phyloP scores from a whole-genome alignment of 2,797 vertebrate genomes.

The Gymnothorax reevesii region DNA sequence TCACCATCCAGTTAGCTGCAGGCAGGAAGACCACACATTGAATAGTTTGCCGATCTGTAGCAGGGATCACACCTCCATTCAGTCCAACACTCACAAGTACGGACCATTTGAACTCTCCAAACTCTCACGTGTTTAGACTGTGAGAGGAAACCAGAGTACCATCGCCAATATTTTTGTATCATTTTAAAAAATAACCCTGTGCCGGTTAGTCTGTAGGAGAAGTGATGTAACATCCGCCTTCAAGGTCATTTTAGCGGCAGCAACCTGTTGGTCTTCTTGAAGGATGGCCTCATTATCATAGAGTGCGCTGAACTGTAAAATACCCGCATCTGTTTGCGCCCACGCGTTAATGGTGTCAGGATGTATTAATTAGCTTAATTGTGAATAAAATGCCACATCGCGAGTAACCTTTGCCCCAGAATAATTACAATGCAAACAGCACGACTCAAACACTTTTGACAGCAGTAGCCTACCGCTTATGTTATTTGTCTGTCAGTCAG shows the following conservation, averaged over 20 bases:
- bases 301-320: not conserved
- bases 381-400: not conserved
- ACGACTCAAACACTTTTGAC: not conserved
- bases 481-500: not conserved
- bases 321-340: not conserved
- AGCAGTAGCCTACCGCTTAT: not conserved
- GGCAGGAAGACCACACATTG: too few relatives aligned
- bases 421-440: not conserved
- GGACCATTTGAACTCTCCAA: too few relatives aligned
- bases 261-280: not conserved
- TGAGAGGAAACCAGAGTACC: too few relatives aligned
- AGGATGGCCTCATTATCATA: constrained; percentile 10
- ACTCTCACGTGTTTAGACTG: too few relatives aligned
- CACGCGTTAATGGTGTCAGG: not conserved
- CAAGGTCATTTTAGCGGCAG: not conserved
- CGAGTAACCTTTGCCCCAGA: not conserved
- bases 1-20: too few relatives aligned
- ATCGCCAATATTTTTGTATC: too few relatives aligned
- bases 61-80: too few relatives aligned
- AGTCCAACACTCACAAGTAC: too few relatives aligned
- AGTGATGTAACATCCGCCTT: not conserved
- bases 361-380: constrained; percentile 6
- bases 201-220: not conserved
- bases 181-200: not conserved
- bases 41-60: too few relatives aligned